Conservation (phyloP, 2,113 vertebrate species). For the Microtus oregoni region DNA sequence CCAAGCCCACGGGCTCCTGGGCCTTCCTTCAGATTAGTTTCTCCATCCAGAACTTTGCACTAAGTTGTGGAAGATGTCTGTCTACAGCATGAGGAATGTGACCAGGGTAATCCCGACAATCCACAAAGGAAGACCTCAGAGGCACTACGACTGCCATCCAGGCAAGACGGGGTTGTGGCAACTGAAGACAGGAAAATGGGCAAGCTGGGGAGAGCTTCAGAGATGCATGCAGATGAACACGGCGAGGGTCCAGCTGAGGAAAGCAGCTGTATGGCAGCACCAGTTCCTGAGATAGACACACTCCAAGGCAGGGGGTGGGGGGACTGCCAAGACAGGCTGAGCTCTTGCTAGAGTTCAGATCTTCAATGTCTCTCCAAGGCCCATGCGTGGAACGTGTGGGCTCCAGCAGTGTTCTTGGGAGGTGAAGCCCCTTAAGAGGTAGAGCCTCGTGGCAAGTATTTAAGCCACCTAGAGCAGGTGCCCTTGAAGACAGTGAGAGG, state of each 20-base stretch:
- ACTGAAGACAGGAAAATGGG: not conserved
- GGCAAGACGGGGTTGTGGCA: no score
- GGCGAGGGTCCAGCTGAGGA: not conserved
- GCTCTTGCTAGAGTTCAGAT: not conserved
- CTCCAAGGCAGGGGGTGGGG: not conserved
- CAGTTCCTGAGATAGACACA: not conserved
- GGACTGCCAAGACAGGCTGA: not conserved
- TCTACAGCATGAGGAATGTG: not conserved
- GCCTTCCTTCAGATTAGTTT: not conserved
- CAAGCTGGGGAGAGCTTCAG: not conserved
- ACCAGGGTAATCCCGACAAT: not conserved
- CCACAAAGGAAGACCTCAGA: accelerated
- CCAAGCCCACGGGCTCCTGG: not conserved
- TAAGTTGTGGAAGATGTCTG: not conserved
- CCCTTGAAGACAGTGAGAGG: not conserved
- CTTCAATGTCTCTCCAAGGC: not conserved
- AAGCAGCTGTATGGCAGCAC: accelerated
- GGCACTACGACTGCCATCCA: not conserved
- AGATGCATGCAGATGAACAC: not conserved
- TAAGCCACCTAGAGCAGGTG: not conserved
- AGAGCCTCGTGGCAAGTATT: not conserved
- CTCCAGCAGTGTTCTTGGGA: not conserved
- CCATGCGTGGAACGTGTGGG: no score
- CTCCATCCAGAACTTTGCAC: not conserved
- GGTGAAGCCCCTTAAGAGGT: not conserved